Evolutionary conservation across 2,797 vertebrate species (phyloP).

Genomic region (Apogon hyalosoma): DNA sequence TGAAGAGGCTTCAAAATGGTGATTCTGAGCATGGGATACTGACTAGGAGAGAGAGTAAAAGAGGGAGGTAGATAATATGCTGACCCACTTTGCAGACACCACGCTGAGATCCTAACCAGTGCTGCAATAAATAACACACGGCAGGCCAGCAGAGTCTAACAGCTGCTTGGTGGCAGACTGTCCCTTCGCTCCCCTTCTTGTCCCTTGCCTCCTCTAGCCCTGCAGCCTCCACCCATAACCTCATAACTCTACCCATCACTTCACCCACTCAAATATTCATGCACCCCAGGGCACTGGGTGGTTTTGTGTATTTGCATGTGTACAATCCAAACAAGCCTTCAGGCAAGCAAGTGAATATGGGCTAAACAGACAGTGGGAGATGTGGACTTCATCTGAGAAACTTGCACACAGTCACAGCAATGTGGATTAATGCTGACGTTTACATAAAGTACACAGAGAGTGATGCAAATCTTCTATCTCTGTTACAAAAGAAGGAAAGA

Average conservation of each 20-base stretch:
- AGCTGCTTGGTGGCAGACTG: constrained; percentile 80
- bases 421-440: constrained; percentile 30
- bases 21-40: constrained; percentile 48
- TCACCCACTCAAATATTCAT: constrained; percentile 23
- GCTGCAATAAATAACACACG: constrained; percentile 84
- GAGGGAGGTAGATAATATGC: constrained; percentile 69
- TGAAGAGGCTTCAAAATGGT: constrained; percentile 50
- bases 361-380: constrained; percentile 22
- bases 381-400: constrained; percentile 20
- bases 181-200: constrained; percentile 34
- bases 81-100: constrained; percentile 85
- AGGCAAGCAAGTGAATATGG: constrained; percentile 16
- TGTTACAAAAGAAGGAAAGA: neutral
- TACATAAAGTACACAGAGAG: constrained; percentile 13
- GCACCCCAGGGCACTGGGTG: constrained; percentile 13
- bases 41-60: constrained; percentile 41
- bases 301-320: constrained; percentile 42
- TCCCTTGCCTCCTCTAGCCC: constrained; percentile 40
- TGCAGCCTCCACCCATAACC: constrained; percentile 48
- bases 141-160: constrained; percentile 75
- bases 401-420: constrained; percentile 7
- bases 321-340: constrained; percentile 48
- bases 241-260: constrained; percentile 48
- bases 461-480: neutral
- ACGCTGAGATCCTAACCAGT: constrained; percentile 79